phyloP scores from a whole-genome alignment of 2,113 vertebrate genomes.

The Holacanthus passer region DNA sequence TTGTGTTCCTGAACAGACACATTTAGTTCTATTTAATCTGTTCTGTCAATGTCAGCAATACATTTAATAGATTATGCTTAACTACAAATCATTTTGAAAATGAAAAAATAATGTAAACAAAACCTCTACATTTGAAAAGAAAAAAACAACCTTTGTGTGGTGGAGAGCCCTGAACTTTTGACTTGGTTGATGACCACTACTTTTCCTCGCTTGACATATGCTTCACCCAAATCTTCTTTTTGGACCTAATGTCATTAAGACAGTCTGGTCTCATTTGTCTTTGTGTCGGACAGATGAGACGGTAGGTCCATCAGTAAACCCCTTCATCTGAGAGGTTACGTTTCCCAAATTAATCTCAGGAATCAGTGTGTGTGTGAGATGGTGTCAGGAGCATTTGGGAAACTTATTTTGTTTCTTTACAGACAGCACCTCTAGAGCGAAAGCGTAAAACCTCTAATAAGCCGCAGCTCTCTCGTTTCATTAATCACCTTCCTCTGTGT shows the following conservation, averaged over 20 bases:
- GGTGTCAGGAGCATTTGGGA: slow-evolving; percentile 20
- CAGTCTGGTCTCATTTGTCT: slow-evolving; percentile 19
- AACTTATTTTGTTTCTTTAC: slow-evolving; percentile 4
- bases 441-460: slow-evolving; percentile 33
- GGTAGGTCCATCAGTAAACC: slow-evolving; percentile 9
- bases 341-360: slow-evolving; percentile 44
- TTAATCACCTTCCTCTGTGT: slow-evolving; percentile 69
- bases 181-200: background rate
- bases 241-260: slow-evolving; percentile 19
- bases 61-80: background rate
- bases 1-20: background rate
- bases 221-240: background rate
- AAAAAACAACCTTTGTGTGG: background rate
- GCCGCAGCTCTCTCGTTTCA: slow-evolving; percentile 26
- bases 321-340: background rate
- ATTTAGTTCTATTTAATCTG: background rate
- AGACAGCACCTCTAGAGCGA: background rate
- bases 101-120: background rate
- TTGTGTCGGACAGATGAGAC: background rate
- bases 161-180: background rate
- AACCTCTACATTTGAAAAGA: background rate
- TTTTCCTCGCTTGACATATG: background rate
- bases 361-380: slow-evolving; percentile 11
- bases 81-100: background rate
- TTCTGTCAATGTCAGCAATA: background rate